Evolutionary conservation across 2,113 vertebrate genomes (phyloP).

Genomic region (Apistogramma diplotaenia): DNA sequence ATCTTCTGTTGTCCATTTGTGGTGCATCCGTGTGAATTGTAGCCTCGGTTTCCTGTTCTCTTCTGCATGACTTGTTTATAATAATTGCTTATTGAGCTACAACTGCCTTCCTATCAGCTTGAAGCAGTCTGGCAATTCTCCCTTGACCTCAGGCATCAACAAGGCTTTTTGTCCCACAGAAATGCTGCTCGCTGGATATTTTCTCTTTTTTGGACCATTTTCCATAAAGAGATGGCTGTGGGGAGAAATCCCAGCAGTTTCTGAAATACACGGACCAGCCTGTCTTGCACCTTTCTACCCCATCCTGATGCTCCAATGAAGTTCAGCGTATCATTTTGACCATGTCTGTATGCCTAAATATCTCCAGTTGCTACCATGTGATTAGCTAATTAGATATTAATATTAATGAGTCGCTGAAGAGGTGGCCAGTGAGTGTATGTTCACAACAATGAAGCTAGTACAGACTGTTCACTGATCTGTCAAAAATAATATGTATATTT

Average conservation of each 20-base stretch:
- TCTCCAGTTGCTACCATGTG: neutral
- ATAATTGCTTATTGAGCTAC: neutral
- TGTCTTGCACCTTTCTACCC: neutral
- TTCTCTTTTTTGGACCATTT: neutral
- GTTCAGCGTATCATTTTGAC: neutral
- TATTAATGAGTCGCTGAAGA: neutral
- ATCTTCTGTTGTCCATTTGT: neutral
- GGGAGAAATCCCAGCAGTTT: neutral
- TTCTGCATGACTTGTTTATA: neutral
- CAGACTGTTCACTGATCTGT: neutral
- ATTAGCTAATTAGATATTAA: neutral
- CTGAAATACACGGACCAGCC: neutral
- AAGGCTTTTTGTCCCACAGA: neutral
- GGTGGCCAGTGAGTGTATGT: neutral
- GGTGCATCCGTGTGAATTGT: neutral
- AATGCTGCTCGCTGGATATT: neutral
- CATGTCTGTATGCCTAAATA: neutral
- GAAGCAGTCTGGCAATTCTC: neutral
- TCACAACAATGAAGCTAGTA: neutral
- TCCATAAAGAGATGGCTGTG: neutral
- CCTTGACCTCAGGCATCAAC: neutral
- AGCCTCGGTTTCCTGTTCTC: neutral
- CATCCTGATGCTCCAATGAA: neutral
- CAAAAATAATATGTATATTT: too few species aligned
- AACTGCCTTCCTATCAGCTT: neutral